These are phyloP conservation scores for Gavia stellata DNA, from an alignment of 2,113 vertebrate genomes.

Conservation along the genomic window DNA sequence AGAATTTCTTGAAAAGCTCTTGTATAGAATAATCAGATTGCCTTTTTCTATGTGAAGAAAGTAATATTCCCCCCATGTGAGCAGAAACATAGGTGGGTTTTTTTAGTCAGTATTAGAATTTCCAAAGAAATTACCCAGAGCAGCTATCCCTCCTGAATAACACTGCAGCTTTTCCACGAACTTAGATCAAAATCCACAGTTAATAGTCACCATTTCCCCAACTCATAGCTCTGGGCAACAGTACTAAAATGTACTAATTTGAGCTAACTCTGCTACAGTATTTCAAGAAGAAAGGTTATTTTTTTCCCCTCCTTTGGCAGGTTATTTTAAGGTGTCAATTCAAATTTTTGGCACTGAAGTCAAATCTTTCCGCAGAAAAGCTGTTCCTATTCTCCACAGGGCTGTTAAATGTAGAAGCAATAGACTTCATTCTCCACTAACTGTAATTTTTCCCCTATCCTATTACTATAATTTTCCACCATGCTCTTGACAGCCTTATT, in stretches of 20 bases:
- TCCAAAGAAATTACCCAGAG: neutral
- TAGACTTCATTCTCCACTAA: neutral
- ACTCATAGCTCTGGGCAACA: neutral
- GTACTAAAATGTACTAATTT: neutral
- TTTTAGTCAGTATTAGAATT: neutral
- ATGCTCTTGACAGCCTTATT: neutral
- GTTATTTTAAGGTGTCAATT: constrained; percentile 35
- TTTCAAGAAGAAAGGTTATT: neutral
- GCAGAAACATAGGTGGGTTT: fast-evolving
- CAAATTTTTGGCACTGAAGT: neutral
- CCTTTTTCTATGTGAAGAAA: neutral
- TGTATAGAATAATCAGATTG: neutral
- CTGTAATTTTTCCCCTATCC: neutral
- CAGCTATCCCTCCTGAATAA: neutral
- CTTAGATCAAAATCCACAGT: neutral
- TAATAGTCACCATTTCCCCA: neutral
- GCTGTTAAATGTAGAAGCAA: neutral
- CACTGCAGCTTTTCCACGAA: neutral
- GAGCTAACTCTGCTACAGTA: neutral
- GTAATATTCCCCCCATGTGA: neutral
- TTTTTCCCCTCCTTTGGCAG: neutral
- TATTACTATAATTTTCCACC: neutral
- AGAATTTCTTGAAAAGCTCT: neutral
- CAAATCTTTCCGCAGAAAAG: neutral
- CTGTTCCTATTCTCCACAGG: neutral